Conservation (phyloP, 2,113 vertebrate genomes). For the Pelobates fuscus region DNA sequence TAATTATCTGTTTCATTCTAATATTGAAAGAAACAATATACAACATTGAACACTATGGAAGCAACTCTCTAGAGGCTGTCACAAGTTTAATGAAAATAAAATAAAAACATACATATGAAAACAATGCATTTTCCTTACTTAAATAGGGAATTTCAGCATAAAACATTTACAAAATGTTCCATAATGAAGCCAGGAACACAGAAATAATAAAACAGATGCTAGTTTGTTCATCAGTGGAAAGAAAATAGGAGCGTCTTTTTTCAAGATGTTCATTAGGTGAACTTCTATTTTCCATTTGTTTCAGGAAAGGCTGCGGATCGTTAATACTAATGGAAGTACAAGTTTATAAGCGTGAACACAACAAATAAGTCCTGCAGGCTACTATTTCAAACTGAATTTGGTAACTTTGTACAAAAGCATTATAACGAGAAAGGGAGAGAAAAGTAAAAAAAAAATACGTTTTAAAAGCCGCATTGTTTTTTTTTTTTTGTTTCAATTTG, state of each 20-base stretch:
- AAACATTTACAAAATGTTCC: conserved; percentile 18
- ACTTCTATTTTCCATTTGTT: conserved; percentile 14
- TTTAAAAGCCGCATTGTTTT: too few species aligned
- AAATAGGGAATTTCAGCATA: conserved; percentile 8
- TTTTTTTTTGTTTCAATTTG: too few species aligned
- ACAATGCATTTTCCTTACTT: conserved; percentile 16
- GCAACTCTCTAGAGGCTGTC: conserved; percentile 4
- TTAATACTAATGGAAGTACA: conserved; percentile 35
- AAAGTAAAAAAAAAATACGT: too few species aligned
- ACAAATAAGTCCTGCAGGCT: not conserved
- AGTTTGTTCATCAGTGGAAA: conserved; percentile 34
- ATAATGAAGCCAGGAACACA: conserved; percentile 12
- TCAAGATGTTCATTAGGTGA: conserved; percentile 21
- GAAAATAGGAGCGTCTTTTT: conserved; percentile 19
- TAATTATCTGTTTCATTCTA: not conserved
- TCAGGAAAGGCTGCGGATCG: conserved; percentile 11
- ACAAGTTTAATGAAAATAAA: not conserved
- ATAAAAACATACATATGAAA: not conserved
- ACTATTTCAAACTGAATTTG: not conserved
- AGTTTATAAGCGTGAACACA: not conserved
- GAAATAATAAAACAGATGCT: conserved; percentile 28
- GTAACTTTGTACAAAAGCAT: not conserved
- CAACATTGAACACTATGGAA: too few species aligned
- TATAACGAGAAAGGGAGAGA: too few species aligned
- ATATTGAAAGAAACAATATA: too few species aligned